phyloP scores from a whole-genome alignment of 2,888 invertebrate genomes.

The Catocala fraxini region DNA sequence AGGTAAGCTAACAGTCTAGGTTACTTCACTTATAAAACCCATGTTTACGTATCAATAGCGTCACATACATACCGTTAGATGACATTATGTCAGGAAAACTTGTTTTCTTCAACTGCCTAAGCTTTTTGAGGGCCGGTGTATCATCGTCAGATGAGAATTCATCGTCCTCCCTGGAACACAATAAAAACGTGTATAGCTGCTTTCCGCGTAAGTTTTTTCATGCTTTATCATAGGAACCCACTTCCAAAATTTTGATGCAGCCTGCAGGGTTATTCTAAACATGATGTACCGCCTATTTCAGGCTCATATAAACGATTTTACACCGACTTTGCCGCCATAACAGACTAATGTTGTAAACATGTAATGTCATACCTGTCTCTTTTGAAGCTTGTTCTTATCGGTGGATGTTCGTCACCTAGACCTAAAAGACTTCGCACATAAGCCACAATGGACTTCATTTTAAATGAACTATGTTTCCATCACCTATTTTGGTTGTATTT shows the following conservation, averaged over 20 bases:
- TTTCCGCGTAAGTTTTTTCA: neutral
- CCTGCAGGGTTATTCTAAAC: slow-evolving; percentile 73
- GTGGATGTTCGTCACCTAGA: slow-evolving; percentile 70
- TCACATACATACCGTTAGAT: slow-evolving; percentile 63
- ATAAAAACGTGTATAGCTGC: slow-evolving; percentile 31
- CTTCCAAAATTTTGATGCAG: slow-evolving; percentile 80
- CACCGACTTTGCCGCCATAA: slow-evolving; percentile 84
- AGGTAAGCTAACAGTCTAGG: slow-evolving; percentile 11
- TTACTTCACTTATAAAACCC: slow-evolving; percentile 12
- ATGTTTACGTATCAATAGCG: slow-evolving; percentile 6
- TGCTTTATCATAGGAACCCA: slow-evolving; percentile 50
- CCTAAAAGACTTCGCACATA: slow-evolving; percentile 78
- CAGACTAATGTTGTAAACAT: slow-evolving; percentile 78
- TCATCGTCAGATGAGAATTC: slow-evolving; percentile 78
- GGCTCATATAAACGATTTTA: slow-evolving; percentile 50
- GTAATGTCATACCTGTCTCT: slow-evolving; percentile 84
- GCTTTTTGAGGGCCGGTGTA: slow-evolving; percentile 73
- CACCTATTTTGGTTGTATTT: slow-evolving; percentile 58
- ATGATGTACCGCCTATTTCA: slow-evolving; percentile 54
- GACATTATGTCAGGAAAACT: slow-evolving; percentile 74
- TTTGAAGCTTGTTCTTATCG: slow-evolving; percentile 73
- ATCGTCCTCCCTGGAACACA: slow-evolving; percentile 76
- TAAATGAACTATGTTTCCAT: slow-evolving; percentile 73
- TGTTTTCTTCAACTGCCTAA: slow-evolving; percentile 71
- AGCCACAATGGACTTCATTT: slow-evolving; percentile 81